These are phyloP conservation scores for Ridgeia piscesae DNA, from an alignment of 1,140 invertebrate genomes.

Conservation along the genomic window DNA sequence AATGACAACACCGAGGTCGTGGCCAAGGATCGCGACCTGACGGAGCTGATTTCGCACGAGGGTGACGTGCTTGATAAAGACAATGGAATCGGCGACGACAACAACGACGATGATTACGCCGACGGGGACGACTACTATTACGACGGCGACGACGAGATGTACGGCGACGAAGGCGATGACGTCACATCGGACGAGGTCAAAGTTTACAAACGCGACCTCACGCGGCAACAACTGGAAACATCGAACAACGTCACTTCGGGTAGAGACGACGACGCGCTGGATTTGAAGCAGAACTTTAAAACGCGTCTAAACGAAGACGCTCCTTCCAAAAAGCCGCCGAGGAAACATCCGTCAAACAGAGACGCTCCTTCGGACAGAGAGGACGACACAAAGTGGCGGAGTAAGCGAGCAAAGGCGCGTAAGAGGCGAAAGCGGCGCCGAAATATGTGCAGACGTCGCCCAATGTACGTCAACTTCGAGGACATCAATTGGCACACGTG, in stretches of 20 bases:
- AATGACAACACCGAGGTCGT: background rate
- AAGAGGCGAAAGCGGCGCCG: slow-evolving; percentile 36
- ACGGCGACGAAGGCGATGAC: slow-evolving; percentile 8
- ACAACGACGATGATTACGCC: background rate
- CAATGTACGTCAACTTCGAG: slow-evolving; percentile 27
- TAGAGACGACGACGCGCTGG: background rate
- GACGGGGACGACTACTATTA: slow-evolving; percentile 17
- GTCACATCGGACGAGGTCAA: background rate
- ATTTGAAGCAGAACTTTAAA: slow-evolving; percentile 13
- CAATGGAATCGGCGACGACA: too few relatives aligned
- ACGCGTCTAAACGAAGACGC: background rate
- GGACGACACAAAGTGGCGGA: slow-evolving; percentile 11
- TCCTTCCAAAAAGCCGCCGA: background rate
- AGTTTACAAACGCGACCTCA: background rate
- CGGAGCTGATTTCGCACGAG: slow-evolving; percentile 15
- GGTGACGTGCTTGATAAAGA: background rate
- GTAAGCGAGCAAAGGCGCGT: background rate
- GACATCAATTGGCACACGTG: slow-evolving; percentile 29
- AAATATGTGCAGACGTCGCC: slow-evolving; percentile 21
- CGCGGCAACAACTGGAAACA: background rate
- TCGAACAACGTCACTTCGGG: background rate
- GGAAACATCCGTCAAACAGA: background rate
- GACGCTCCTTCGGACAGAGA: background rate
- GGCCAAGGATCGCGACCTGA: slow-evolving; percentile 11
- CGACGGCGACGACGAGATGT: slow-evolving; percentile 7